Evolutionary conservation across 1,140 invertebrate species (phyloP), one percentile per base, ranked within the genome.

Genomic region (Eriosoma lanigerum): DNA sequence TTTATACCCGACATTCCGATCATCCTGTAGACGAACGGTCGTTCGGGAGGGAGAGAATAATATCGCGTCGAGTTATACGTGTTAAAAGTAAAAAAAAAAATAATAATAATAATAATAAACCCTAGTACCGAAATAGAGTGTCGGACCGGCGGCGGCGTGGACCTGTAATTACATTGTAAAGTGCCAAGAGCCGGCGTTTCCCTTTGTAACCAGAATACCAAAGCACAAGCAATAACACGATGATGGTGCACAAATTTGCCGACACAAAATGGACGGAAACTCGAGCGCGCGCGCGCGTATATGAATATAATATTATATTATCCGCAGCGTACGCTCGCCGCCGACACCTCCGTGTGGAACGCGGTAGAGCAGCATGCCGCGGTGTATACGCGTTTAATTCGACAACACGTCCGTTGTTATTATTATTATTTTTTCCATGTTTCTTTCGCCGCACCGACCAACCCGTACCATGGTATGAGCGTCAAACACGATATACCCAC

Each of bases 191-290:
- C 56, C 75, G 75, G 75, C 75, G 75, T 78, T 72, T 78, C 75
- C 75, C 75, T 78, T 78, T 78, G 75, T 60, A 78, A 78, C 75
- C 75, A 26, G 32, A 78, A 78, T 78, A 78, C 75, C 75, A 78
- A 78, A 78, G 75, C 75, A 60, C 75, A 44, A 78, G 56, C 75
- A 78, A 78, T 78, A 78, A 78, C 75, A 78, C 75, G 75, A 78
- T 78, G 75, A 78, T 78, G 46, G 56, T 78, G 75, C 75, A 78
- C 56, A 78, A 78, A 78, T 62, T 46, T 38, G 38, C 50, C 70
- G 46, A 73, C 46, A 50, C 72, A 24, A 75, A 75, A 75, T 75
- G 72, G 72, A 75, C 52, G 72, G 72, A 75, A 75, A 75, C 72
- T 44, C 32, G 52, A 56, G 75, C 38, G 21, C 75, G 54, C 24